A percentile compares a stretch with the other conserved stretches of the same genome.
Conservation (phyloP, 2,888 invertebrate species). For the Metalampra italica region DNA sequence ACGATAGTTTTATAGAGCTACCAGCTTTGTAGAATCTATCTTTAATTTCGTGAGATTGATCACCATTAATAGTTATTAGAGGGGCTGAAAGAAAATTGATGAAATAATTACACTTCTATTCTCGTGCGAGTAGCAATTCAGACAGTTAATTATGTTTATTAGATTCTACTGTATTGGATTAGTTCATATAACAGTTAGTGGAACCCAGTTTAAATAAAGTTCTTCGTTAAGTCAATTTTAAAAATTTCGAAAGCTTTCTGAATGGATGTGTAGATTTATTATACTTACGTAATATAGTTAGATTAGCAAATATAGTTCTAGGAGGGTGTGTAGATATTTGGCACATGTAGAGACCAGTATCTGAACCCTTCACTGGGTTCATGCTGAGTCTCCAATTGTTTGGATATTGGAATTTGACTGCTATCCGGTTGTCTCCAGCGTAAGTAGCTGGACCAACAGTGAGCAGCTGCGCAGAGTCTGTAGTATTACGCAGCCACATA, state of each 20-base stretch:
- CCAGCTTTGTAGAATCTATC: conserved; percentile 87
- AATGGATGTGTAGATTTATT: background rate
- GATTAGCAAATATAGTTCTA: conserved; percentile 84
- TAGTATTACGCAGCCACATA: conserved; percentile 82
- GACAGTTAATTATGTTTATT: no score
- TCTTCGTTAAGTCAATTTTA: no score
- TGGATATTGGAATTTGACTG: conserved; percentile 83
- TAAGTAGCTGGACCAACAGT: conserved; percentile 82
- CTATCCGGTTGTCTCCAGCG: conserved; percentile 80
- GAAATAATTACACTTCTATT: no score
- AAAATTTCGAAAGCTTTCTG: background rate
- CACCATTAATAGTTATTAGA: conserved; percentile 84
- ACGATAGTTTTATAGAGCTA: conserved; percentile 84
- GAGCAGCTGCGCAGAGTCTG: conserved; percentile 81
- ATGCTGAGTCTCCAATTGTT: conserved; percentile 85
- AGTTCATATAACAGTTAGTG: background rate
- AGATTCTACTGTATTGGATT: no score
- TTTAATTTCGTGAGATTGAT: conserved; percentile 82
- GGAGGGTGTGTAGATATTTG: conserved; percentile 90
- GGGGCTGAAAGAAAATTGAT: conserved; percentile 76
- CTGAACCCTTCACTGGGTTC: conserved; percentile 83
- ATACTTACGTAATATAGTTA: conserved; percentile 85
- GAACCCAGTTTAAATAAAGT: background rate
- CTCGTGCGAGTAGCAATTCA: no score
- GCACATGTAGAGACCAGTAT: conserved; percentile 87